Conservation (phyloP, 2,113 vertebrate genomes). For the Cryptotis parvus region DNA sequence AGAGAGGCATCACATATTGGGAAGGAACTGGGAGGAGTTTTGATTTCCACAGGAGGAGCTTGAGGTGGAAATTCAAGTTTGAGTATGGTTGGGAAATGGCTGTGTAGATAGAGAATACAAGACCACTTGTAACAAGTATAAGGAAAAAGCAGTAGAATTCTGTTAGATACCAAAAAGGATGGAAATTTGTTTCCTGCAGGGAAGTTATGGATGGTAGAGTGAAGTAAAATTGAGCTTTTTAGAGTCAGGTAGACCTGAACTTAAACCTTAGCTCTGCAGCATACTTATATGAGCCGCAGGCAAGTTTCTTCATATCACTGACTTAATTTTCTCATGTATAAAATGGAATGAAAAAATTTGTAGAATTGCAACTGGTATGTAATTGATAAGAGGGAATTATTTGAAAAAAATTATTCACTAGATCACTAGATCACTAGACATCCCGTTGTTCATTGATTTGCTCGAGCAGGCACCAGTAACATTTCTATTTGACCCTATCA, state of each 20-base stretch:
- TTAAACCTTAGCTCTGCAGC: neutral
- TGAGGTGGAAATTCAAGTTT: neutral
- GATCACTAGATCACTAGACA: no score
- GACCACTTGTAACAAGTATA: neutral
- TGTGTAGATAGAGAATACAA: neutral
- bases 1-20: neutral
- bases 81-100: neutral
- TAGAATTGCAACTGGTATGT: neutral
- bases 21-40: neutral
- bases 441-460: no score
- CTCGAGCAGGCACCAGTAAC: no score
- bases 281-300: neutral
- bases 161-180: neutral
- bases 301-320: neutral
- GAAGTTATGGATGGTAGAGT: neutral
- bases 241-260: neutral
- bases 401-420: no score
- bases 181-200: neutral
- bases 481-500: no score
- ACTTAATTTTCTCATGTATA: conserved; percentile 7
- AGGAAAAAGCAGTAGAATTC: neutral
- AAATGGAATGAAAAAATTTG: conserved; percentile 1
- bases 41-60: neutral
- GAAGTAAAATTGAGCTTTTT: neutral
- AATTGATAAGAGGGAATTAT: conserved; percentile 1